Evolutionary conservation across 2,888 invertebrate species (phyloP).

Genomic region (Embidobia sp.): DNA sequence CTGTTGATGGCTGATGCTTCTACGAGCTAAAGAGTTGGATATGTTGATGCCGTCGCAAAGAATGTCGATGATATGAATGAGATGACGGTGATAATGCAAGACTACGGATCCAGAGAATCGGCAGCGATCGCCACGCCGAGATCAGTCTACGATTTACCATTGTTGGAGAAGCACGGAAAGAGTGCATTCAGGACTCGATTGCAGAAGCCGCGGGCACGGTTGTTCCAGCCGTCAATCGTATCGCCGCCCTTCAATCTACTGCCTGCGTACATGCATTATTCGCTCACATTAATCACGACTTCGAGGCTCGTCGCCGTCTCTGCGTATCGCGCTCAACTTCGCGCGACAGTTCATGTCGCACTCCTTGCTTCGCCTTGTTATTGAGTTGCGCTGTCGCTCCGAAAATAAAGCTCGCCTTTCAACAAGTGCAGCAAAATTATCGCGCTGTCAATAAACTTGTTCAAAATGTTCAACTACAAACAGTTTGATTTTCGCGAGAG

Average conservation of each 20-base stretch:
- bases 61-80: slow-evolving; percentile 53
- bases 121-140: slow-evolving; percentile 52
- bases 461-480: no score
- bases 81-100: slow-evolving; percentile 61
- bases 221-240: slow-evolving; percentile 79
- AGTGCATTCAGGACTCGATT: slow-evolving; percentile 80
- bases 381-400: slow-evolving; percentile 11
- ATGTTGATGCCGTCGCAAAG: slow-evolving; percentile 42
- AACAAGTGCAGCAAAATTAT: no score
- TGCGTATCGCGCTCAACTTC: slow-evolving; percentile 32
- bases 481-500: no score
- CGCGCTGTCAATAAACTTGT: no score
- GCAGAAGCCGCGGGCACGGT: slow-evolving; percentile 81
- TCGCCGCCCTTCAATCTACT: slow-evolving; percentile 77
- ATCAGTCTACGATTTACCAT: slow-evolving; percentile 80
- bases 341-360: slow-evolving; percentile 40
- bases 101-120: slow-evolving; percentile 55
- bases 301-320: slow-evolving; percentile 20
- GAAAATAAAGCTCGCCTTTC: no score
- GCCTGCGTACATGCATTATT: slow-evolving; percentile 74
- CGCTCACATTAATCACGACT: slow-evolving; percentile 51
- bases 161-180: slow-evolving; percentile 80
- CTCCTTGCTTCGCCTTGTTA: slow-evolving; percentile 14
- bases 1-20: slow-evolving; percentile 48
- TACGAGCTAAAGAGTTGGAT: slow-evolving; percentile 47